phyloP scores from a whole-genome alignment of 2,113 vertebrate species.

The Myotis yumanensis region DNA sequence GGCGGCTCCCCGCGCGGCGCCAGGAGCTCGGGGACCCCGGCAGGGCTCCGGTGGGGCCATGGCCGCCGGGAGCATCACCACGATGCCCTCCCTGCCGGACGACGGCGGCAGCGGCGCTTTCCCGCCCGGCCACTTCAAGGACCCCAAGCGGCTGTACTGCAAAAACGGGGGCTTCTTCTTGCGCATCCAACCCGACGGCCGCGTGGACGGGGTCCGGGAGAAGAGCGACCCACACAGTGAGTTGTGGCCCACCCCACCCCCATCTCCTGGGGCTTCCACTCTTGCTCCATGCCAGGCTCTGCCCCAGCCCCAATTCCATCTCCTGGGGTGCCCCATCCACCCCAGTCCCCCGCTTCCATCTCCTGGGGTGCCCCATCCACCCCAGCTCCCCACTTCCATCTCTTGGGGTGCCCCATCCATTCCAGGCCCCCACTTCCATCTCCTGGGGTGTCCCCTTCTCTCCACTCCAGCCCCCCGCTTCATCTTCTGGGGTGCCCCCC shows the following conservation, averaged over 20 bases:
- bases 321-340: not conserved
- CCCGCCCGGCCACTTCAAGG: slow-evolving; percentile 92
- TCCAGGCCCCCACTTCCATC: not conserved
- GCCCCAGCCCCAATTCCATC: not conserved
- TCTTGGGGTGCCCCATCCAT: not conserved
- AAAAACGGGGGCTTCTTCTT: slow-evolving; percentile 98
- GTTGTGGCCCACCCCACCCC: slow-evolving; percentile 28
- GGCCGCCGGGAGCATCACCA: slow-evolving; percentile 92
- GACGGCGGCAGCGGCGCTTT: slow-evolving; percentile 88
- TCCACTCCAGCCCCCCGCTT: fast-evolving
- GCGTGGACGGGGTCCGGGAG: slow-evolving; percentile 95
- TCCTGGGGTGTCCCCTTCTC: not conserved
- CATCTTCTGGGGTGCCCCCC: not conserved
- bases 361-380: not conserved
- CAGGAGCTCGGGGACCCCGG: slow-evolving; percentile 13
- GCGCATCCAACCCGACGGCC: slow-evolving; percentile 93
- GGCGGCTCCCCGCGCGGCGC: slow-evolving; percentile 40
- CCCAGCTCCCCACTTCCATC: not conserved
- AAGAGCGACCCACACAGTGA: slow-evolving; percentile 96
- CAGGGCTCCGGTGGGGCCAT: slow-evolving; percentile 77
- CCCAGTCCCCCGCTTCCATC: not conserved
- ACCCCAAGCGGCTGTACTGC: slow-evolving; percentile 96
- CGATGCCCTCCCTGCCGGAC: slow-evolving; percentile 89
- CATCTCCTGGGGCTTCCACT: not conserved
- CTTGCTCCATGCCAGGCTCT: not conserved